These are phyloP conservation scores for Cacoxenus indagator DNA, from an alignment of 2,888 invertebrate genomes.

Conservation along the genomic window DNA sequence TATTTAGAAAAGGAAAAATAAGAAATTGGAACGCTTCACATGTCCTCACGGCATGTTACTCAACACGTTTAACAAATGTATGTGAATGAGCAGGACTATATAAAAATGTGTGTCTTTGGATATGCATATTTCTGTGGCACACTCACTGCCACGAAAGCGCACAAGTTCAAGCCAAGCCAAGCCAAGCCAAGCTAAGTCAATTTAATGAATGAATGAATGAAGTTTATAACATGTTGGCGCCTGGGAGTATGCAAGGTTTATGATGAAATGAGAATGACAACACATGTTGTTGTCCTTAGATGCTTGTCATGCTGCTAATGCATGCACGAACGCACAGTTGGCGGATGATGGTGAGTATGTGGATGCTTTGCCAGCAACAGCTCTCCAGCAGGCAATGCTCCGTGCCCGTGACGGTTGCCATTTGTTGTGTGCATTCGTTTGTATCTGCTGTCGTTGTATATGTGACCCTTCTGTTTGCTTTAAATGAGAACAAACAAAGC, in stretches of 20 bases:
- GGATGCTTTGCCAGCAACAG: not conserved
- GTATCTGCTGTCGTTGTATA: not conserved
- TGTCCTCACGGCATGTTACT: not conserved
- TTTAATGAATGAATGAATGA: constrained; percentile 12
- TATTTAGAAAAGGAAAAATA: not conserved
- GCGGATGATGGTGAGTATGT: not conserved
- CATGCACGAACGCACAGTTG: not conserved
- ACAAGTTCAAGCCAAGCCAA: not conserved
- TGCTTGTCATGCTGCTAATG: not conserved
- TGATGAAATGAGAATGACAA: not conserved
- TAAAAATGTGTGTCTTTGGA: not conserved
- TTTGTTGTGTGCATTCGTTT: not conserved
- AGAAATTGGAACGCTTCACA: constrained; percentile 8
- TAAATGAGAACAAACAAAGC: no score
- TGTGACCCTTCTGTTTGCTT: not conserved
- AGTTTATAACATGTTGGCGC: constrained; percentile 12
- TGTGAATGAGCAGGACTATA: not conserved
- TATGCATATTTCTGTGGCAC: not conserved
- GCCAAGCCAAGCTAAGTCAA: constrained; percentile 1
- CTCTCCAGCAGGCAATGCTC: constrained; percentile 4
- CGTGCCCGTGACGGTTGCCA: not conserved
- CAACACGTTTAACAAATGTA: not conserved
- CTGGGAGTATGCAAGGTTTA: constrained; percentile 15
- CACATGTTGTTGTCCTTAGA: not conserved
- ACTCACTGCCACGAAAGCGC: not conserved